Conservation (phyloP, 2,888 invertebrate species). For the Neoitamus cyanurus region DNA sequence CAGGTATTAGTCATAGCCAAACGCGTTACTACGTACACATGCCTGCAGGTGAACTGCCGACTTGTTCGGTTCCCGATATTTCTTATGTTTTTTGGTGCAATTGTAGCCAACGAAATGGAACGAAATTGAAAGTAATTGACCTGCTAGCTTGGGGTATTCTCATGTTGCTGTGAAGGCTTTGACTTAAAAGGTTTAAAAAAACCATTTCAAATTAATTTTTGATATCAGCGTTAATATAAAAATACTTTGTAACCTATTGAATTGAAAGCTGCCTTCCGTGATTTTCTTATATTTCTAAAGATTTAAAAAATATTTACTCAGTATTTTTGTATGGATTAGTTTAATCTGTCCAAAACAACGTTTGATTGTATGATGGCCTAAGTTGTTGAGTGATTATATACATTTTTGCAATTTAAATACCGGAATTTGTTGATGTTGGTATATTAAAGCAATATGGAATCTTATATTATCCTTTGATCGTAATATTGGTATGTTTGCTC, state of each 20-base stretch:
- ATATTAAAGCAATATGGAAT: no score
- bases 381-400: no score
- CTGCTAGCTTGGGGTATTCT: constrained; percentile 8
- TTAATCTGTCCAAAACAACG: no score
- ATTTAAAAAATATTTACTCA: no score
- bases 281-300: no score
- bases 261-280: neutral
- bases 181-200: neutral
- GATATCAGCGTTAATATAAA: neutral
- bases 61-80: constrained; percentile 4
- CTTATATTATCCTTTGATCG: no score
- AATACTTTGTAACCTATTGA: neutral
- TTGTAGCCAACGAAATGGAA: constrained; percentile 43
- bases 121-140: constrained; percentile 48
- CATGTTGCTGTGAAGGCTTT: neutral
- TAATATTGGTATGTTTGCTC: no score
- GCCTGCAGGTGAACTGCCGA: neutral
- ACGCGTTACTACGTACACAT: neutral
- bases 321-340: no score
- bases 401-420: no score
- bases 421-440: no score
- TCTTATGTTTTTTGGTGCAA: constrained; percentile 11
- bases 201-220: neutral
- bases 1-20: constrained; percentile 13
- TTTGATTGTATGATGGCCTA: no score